Percentiles rank a stretch among this genome's conserved stretches.
Conservation (phyloP, 2,113 vertebrate genomes). For the Cairina moschata region DNA sequence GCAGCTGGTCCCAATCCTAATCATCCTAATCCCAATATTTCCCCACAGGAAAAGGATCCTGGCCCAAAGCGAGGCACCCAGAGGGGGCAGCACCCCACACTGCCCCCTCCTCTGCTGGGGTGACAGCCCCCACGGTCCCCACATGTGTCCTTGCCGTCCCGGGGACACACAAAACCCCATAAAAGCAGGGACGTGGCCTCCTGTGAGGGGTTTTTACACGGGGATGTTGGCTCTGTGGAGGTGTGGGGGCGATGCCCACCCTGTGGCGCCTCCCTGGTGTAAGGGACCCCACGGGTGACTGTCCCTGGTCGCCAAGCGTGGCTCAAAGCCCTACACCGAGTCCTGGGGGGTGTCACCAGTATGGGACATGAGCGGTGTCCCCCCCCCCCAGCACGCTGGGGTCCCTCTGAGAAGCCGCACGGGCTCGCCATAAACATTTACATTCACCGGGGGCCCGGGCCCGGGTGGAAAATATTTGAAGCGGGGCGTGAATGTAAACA, state of each 20-base stretch:
- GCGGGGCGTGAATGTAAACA: background rate
- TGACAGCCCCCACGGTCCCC: background rate
- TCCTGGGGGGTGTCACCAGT: background rate
- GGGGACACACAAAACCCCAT: accelerated
- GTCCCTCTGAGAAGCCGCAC: background rate
- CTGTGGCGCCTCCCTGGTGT: too few species aligned
- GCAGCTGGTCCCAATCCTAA: background rate
- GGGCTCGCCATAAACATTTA: slow-evolving; percentile 2
- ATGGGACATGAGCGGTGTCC: too few species aligned
- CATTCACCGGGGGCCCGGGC: background rate
- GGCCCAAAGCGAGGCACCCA: too few species aligned
- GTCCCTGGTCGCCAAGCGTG: background rate
- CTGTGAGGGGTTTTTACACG: accelerated
- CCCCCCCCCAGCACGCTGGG: too few species aligned
- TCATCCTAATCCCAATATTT: too few species aligned
- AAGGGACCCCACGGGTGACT: too few species aligned
- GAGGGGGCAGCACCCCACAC: background rate
- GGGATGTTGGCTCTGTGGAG: background rate
- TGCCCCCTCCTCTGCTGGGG: background rate
- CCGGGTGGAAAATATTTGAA: slow-evolving; percentile 13
- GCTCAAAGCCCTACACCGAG: background rate
- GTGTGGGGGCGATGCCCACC: too few species aligned
- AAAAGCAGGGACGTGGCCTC: background rate
- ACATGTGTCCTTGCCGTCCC: accelerated
- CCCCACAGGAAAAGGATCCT: too few species aligned